Base-by-base conservation (phyloP, 2,113 vertebrate species). In the Mirounga angustirostris region DNA sequence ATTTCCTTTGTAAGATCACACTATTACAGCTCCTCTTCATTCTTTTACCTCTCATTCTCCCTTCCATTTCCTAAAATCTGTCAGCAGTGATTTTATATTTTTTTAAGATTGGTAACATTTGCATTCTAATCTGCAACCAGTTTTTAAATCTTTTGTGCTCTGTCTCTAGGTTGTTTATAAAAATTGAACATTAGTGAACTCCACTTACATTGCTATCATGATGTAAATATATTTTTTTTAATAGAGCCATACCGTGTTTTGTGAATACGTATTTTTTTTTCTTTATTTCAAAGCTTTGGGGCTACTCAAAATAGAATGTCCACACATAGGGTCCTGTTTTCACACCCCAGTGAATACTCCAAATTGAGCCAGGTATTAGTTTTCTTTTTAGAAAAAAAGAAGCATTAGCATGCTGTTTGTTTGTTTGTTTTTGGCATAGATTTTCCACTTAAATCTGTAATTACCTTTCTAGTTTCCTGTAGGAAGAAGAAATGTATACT, bases 61-160 rank as follows among this genome's bases (percentile, higher is more conserved):
- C 58, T 69, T 52, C 21, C 14, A 61, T 40, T 71, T 84, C 19
- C 33, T 93, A 93, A 71, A 59, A 54, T 79, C 56, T 40, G 50
- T 67, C 50, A 89, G 40, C 40, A 69, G 6, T 13, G 14, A 43
- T 71, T 94, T 84, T 61, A 50, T 5, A 13, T 36, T 94, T 87
- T 87, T 94, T 90, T 28, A 90, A 63, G 40, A 61, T 73, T 33
- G 43, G 30, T 86, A 71, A 69, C 30, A 90, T 85, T 91, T 85
- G 61, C 10, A 76, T 81, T 81, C 10, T 67, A 80, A 74, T 74
- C 28, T 80, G 3, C 30, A 74, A 54, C 12, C 33, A 52, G 15
- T 36, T 36, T 67, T 79, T 67, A 87, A 58, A 56, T 58, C 21
- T 73, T 94, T 91, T 59, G 24, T 74, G 21, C 19, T 63, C 56